Evolutionary conservation across 2,888 invertebrate genomes (phyloP).

Genomic region (Strigamia transsilvanica): DNA sequence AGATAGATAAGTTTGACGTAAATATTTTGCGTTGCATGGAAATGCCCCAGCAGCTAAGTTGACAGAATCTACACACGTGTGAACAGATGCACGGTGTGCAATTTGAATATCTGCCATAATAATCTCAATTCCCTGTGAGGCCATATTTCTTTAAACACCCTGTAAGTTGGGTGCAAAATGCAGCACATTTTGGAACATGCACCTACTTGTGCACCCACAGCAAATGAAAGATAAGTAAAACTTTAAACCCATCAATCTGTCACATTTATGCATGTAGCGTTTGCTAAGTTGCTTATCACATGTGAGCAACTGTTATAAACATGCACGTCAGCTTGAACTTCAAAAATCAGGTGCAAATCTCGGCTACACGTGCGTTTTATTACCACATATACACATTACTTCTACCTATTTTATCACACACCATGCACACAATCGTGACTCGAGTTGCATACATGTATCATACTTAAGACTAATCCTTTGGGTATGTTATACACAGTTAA

Average conservation of each 20-base stretch:
- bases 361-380: slow-evolving; percentile 29
- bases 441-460: slow-evolving; percentile 27
- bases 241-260: not conserved
- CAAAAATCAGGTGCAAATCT: slow-evolving; percentile 26
- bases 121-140: not conserved
- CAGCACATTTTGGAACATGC: not conserved
- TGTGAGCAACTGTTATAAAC: slow-evolving; percentile 6
- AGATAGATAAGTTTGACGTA: too few species aligned
- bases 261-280: not conserved
- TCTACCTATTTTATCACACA: slow-evolving; percentile 16
- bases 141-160: not conserved
- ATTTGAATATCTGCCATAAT: not conserved
- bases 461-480: slow-evolving; percentile 29
- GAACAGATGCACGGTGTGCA: not conserved
- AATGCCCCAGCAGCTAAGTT: too few species aligned
- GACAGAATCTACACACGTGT: not conserved
- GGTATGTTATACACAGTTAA: slow-evolving; percentile 21
- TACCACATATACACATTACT: slow-evolving; percentile 22
- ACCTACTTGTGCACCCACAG: slow-evolving; percentile 1
- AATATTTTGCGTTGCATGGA: too few species aligned
- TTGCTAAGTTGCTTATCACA: slow-evolving; percentile 31
- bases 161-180: not conserved
- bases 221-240: slow-evolving; percentile 1
- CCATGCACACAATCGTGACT: slow-evolving; percentile 1
- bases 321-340: not conserved